A percentile compares a stretch with the other conserved stretches of the same genome.
Conservation (phyloP, 2,888 invertebrate species). For the Melanotus villosus region DNA sequence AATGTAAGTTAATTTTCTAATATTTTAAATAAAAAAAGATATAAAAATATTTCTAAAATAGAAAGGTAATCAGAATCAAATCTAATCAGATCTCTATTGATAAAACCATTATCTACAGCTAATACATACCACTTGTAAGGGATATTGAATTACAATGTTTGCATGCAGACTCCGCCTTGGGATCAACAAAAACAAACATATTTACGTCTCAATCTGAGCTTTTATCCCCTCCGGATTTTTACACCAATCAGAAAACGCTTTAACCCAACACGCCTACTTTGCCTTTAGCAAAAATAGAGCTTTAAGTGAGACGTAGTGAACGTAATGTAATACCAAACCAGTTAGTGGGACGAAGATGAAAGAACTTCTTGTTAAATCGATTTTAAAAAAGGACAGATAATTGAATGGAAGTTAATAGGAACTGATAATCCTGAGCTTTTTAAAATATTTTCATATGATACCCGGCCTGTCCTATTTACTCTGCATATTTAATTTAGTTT, state of each 20-base stretch:
- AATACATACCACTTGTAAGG: slow-evolving; percentile 62
- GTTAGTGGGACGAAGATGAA: slow-evolving; percentile 30
- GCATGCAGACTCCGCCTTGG: slow-evolving; percentile 62
- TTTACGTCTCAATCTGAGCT: slow-evolving; percentile 68
- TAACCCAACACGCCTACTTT: slow-evolving; percentile 59
- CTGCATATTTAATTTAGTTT: too few relatives aligned
- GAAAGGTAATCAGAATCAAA: slow-evolving; percentile 24
- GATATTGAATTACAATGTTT: slow-evolving; percentile 65
- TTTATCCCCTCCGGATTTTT: slow-evolving; percentile 58
- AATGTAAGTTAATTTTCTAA: too few relatives aligned
- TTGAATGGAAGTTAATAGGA: slow-evolving; percentile 32
- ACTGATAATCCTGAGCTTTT: slow-evolving; percentile 6
- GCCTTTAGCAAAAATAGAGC: slow-evolving; percentile 60
- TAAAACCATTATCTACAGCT: slow-evolving; percentile 66
- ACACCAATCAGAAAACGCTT: slow-evolving; percentile 44
- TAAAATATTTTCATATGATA: not conserved
- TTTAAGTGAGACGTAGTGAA: slow-evolving; percentile 61
- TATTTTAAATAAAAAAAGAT: too few relatives aligned
- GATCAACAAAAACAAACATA: slow-evolving; percentile 67
- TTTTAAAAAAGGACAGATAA: slow-evolving; percentile 40
- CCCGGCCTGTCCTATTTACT: not conserved
- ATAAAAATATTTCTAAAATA: not conserved
- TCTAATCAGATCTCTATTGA: slow-evolving; percentile 57
- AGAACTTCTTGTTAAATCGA: slow-evolving; percentile 44
- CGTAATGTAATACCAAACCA: slow-evolving; percentile 16